Base-by-base conservation (phyloP, 1,140 invertebrate genomes). In the Holotrichia oblita region DNA sequence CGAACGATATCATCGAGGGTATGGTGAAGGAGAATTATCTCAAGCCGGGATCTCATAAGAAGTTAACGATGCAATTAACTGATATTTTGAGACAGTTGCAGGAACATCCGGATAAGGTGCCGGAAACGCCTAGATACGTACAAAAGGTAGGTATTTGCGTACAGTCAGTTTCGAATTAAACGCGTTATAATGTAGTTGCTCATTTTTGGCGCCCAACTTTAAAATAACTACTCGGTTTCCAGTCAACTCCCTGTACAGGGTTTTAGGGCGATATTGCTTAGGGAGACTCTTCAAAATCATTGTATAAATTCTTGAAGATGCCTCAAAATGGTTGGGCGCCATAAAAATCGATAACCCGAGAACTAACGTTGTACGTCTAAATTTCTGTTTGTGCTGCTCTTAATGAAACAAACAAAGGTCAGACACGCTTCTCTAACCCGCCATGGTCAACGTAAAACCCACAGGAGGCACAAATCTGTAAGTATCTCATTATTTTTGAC, bases 1-100 rank as follows among this genome's bases (percentile, higher is more conserved):
- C 96, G 0, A 91, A 92, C 77, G 96, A 98, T 85, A 96, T 98
- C 79, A 95, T 96, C 59, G 95, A 94, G 83, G 97, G 97, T 86
- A 89, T 98, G 89, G 95, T 97, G 42, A 92, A 92, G 34, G 94
- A 96, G 87, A 94, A 96, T 86, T 88, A 97, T 59, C 88, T 20
- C 83, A 84, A 75, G 93, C 94, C 0, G 93, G 94, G 82, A 3
- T 91, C 93, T 80, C 95, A 97, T 78, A 92, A 93, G 40, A 91
- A 93, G 10, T 94, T 98, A 82, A 92, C 93, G 76, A 94, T 96
- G 83, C 91, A 96, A 85, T 92, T 98, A 74, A 91, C 93, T 82
- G 95, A 97, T 84, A 94, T 98, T 77, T 93, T 97, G 40, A 89
- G 90, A 27, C 94, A 97, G 87, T 89, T 98, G 79, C 92, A 93